These are phyloP conservation scores for Cheiracanthium punctorium DNA, from an alignment of 2,888 invertebrate genomes.

Conservation along the genomic window DNA sequence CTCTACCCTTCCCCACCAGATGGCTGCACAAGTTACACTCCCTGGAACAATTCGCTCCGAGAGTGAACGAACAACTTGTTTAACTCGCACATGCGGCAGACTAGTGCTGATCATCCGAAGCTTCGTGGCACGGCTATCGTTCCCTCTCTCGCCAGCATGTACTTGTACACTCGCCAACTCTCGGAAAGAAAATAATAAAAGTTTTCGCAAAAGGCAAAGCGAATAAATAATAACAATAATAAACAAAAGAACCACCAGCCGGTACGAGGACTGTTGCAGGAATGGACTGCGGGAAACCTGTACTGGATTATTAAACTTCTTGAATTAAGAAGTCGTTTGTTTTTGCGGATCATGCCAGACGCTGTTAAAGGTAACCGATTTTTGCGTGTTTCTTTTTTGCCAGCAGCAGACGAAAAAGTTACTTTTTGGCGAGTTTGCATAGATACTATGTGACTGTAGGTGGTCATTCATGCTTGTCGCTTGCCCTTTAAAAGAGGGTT, in stretches of 20 bases:
- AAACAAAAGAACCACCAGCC: not conserved
- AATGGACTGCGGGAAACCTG: slow-evolving; percentile 6
- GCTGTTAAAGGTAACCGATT: slow-evolving; percentile 10
- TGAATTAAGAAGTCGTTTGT: not conserved
- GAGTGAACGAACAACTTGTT: slow-evolving; percentile 17
- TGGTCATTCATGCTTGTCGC: not conserved
- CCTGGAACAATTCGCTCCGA: not conserved
- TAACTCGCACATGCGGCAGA: not conserved
- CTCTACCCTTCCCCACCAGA: too few species aligned
- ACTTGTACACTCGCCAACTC: not conserved
- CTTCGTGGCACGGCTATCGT: not conserved
- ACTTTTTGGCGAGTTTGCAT: not conserved
- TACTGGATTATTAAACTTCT: slow-evolving; percentile 6
- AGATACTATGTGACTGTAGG: not conserved
- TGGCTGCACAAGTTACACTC: slow-evolving; percentile 1
- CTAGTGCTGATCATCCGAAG: not conserved
- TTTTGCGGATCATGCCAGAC: slow-evolving; percentile 7
- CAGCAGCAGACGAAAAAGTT: not conserved
- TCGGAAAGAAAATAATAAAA: not conserved
- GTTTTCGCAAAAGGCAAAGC: too few species aligned
- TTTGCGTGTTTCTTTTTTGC: slow-evolving; percentile 17
- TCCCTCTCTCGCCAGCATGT: not conserved
- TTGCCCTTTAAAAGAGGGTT: too few species aligned
- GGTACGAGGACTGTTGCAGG: not conserved
- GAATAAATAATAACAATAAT: too few species aligned